Evolutionary conservation across 2,113 vertebrate genomes (phyloP).

Genomic region (Bambusicola thoracicus): DNA sequence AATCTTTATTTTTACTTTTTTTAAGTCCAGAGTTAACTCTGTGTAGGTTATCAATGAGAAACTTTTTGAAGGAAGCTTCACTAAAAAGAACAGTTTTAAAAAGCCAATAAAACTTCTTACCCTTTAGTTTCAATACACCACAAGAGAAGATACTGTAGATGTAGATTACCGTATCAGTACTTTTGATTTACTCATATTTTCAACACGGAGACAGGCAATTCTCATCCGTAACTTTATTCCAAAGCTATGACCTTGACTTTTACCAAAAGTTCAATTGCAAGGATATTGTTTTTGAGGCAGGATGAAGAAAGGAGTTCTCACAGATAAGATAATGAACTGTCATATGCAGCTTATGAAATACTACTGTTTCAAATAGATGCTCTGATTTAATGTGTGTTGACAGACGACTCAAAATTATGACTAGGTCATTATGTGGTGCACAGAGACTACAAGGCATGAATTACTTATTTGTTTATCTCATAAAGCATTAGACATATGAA

Average conservation of each 20-base stretch:
- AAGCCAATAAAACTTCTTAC: slow-evolving; percentile 35
- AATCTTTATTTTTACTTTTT: background rate
- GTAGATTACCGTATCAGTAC: slow-evolving; percentile 17
- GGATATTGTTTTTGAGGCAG: slow-evolving; percentile 42
- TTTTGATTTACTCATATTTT: slow-evolving; percentile 49
- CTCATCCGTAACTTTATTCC: slow-evolving; percentile 42
- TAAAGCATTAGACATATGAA: slow-evolving; percentile 38
- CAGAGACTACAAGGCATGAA: slow-evolving; percentile 34
- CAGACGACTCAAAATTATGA: slow-evolving; percentile 72
- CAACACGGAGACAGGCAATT: background rate
- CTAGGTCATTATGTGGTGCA: slow-evolving; percentile 36
- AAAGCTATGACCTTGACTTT: slow-evolving; percentile 55
- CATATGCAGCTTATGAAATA: slow-evolving; percentile 69
- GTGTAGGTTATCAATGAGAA: background rate
- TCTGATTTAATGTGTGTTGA: slow-evolving; percentile 69
- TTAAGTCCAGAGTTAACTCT: background rate
- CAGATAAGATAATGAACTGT: slow-evolving; percentile 65
- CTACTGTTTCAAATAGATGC: slow-evolving; percentile 55
- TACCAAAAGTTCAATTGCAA: slow-evolving; percentile 51
- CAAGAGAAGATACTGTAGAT: slow-evolving; percentile 6
- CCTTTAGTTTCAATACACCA: slow-evolving; percentile 48
- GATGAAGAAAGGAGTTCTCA: slow-evolving; percentile 19
- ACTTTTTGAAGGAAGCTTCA: background rate
- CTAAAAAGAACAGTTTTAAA: background rate
- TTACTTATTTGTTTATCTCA: slow-evolving; percentile 72